phyloP scores from a whole-genome alignment of 2,888 invertebrate genomes.

The Pseudolycoriella hygida region DNA sequence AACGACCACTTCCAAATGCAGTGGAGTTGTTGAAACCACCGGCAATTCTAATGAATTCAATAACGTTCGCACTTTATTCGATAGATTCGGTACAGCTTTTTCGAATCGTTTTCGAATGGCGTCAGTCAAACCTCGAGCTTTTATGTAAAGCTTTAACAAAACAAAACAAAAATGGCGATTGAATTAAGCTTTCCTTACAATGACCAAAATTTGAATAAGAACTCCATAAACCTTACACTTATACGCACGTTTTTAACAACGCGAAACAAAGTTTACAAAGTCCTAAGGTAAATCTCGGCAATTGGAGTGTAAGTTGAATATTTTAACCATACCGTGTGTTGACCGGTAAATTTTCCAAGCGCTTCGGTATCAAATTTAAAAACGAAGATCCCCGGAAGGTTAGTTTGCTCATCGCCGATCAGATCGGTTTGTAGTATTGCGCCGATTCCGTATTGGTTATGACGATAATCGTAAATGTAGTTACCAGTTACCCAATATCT shows the following conservation, averaged over 20 bases:
- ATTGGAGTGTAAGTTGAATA: background rate
- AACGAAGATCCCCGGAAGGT: conserved; percentile 43
- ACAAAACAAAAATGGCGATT: conserved; percentile 4
- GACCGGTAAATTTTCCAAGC: conserved; percentile 37
- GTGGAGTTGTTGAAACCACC: conserved; percentile 29
- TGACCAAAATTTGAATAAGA: no score
- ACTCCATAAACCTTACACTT: no score
- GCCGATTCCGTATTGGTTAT: conserved; percentile 39
- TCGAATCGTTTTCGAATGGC: background rate
- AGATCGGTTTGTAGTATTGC: conserved; percentile 40
- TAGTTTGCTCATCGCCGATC: conserved; percentile 45
- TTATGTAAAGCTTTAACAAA: conserved; percentile 38
- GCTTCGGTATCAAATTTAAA: conserved; percentile 38
- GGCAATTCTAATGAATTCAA: conserved; percentile 31
- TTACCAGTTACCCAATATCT: conserved; percentile 52
- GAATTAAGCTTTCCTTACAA: background rate
- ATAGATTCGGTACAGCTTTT: background rate
- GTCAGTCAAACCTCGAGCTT: conserved; percentile 30
- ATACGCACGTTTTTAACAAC: no score
- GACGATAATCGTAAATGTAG: conserved; percentile 50
- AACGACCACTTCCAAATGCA: conserved; percentile 47
- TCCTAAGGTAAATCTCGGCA: no score
- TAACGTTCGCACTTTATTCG: conserved; percentile 34
- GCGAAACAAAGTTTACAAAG: no score
- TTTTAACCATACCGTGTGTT: conserved; percentile 29